Evolutionary conservation across 2,888 invertebrate genomes (phyloP), one percentile per base, ranked within the genome.

Genomic region (Helleia helle): DNA sequence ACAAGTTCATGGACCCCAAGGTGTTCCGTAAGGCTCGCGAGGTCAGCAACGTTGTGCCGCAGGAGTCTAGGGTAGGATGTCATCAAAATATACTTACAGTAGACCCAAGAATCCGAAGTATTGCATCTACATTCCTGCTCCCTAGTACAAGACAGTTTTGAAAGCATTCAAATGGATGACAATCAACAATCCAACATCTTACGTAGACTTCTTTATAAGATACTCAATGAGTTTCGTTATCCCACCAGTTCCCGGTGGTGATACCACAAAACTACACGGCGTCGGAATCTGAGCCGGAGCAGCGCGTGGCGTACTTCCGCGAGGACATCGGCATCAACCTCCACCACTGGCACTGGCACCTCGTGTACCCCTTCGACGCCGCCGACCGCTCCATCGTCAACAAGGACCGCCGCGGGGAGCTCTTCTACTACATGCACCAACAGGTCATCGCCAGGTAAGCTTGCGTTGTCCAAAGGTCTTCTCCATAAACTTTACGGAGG

Each of bases 291-390:
- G 93, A 95, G 56, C 89, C 89, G 1, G 95, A 95, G 57, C 94
- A 95, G 66, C 88, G 91, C 3, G 69, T 93, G 45, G 91, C 93
- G 18, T 95, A 95, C 72, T 95, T 93, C 87, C 88, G 94, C 27
- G 95, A 95, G 65, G 95, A 94, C 68, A 83, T 94, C 46, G 94
- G 93, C 49, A 86, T 95, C 54, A 95, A 95, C 74, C 89, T 93
- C 38, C 95, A 95, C 67, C 95, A 95, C 65, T 95, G 95, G 94
- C 94, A 95, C 64, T 95, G 94, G 95, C 95, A 95, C 70, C 86
- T 95, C 51, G 94, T 95, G 1, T 95, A 94, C 67, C 94, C 94
- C 0, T 91, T 91, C 67, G 90, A 91, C 51, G 88, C 90, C 0
- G 72, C 87, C 0, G 77, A 87, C 50, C 70, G 77, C n/a, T 55